Evolutionary conservation across 2,797 vertebrate species (phyloP).

Genomic region (Peromyscus eremicus): DNA sequence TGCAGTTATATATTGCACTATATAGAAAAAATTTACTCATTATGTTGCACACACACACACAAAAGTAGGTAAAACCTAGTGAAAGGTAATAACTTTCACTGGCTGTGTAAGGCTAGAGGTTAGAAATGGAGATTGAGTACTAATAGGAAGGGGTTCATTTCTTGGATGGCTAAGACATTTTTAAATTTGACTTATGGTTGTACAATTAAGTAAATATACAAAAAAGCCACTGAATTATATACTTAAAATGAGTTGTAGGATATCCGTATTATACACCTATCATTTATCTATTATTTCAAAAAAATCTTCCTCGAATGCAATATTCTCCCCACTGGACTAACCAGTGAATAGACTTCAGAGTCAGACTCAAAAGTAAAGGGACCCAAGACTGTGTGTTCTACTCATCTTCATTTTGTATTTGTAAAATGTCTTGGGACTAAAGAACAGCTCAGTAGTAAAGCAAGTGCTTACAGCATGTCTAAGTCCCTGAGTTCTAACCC

Average conservation of each 20-base stretch:
- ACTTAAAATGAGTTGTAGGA: slow-evolving; percentile 20
- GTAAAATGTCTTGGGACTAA: neutral
- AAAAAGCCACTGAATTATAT: neutral
- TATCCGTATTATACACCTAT: neutral
- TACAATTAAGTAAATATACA: neutral
- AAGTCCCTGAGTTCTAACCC: neutral
- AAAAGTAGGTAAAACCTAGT: no score
- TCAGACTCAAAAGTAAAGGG: neutral
- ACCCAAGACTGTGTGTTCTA: neutral
- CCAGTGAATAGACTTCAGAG: neutral
- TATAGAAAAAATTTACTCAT: slow-evolving; percentile 10
- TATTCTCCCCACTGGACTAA: neutral
- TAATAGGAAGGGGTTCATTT: neutral
- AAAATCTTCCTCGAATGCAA: neutral
- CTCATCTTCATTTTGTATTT: slow-evolving; percentile 12
- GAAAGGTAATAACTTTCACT: neutral
- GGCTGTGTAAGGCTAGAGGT: neutral
- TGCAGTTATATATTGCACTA: slow-evolving; percentile 10
- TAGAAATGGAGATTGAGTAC: neutral
- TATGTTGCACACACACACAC: neutral
- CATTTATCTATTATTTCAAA: neutral
- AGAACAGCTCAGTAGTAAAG: neutral
- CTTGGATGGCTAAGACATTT: slow-evolving; percentile 23
- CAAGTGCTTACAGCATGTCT: neutral
- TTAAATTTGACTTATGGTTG: neutral